Percentiles rank a stretch among this genome's conserved stretches.
phyloP scores from a whole-genome alignment of 2,113 vertebrate genomes.

The Panthera leo region DNA sequence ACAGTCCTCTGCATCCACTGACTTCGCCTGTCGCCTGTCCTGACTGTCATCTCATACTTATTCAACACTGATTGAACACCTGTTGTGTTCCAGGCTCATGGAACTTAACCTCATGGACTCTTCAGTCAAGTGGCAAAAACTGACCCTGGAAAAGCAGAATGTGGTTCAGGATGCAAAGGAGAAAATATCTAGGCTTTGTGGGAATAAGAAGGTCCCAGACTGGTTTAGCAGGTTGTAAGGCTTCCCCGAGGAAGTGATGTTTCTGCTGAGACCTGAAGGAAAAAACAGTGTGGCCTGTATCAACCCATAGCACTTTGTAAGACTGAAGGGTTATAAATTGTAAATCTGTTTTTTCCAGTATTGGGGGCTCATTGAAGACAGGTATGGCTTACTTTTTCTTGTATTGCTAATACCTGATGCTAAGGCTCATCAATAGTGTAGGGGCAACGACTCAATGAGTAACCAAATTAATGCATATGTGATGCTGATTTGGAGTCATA shows the following conservation, averaged over 20 bases:
- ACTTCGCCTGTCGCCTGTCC: neutral
- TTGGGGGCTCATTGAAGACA: neutral
- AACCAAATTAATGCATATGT: neutral
- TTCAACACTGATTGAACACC: neutral
- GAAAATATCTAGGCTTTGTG: neutral
- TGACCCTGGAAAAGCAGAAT: neutral
- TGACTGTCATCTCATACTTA: neutral
- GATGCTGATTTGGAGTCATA: neutral
- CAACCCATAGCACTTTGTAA: neutral
- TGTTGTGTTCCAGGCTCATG: neutral
- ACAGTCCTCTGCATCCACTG: neutral
- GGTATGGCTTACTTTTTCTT: neutral
- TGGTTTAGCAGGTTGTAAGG: neutral
- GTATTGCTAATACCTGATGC: neutral
- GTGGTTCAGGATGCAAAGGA: neutral
- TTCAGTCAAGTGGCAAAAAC: neutral
- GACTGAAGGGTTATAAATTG: neutral
- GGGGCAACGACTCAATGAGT: neutral
- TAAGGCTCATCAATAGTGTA: neutral
- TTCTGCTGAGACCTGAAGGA: neutral
- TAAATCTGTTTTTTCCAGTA: neutral
- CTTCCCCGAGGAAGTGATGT: neutral
- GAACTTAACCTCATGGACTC: neutral
- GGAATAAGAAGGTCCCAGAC: neutral
- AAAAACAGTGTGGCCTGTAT: neutral